Evolutionary conservation across 2,888 invertebrate genomes (phyloP).

Genomic region (Drosophila stalkeri): DNA sequence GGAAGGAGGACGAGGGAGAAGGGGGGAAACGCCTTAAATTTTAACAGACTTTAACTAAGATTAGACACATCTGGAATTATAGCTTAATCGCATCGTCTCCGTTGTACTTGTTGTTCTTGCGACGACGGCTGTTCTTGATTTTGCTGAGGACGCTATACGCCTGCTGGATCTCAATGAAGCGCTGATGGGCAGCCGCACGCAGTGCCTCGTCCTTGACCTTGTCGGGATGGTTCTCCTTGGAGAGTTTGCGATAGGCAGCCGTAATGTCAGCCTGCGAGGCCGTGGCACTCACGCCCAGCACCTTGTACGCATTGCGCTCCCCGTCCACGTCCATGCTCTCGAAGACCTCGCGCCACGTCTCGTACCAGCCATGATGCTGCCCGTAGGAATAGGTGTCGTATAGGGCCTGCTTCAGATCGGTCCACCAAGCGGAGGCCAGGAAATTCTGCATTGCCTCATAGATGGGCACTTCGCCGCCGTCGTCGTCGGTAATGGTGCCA

Average conservation of each 20-base stretch:
- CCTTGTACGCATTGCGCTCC: constrained; percentile 94
- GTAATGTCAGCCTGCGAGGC: constrained; percentile 95
- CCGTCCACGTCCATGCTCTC: constrained; percentile 95
- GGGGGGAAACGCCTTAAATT: constrained; percentile 11
- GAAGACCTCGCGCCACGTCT: constrained; percentile 94
- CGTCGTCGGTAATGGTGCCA: constrained; percentile 92
- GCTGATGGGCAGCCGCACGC: constrained; percentile 91
- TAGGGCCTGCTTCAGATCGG: constrained; percentile 91
- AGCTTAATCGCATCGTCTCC: constrained; percentile 84
- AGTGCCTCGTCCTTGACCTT: constrained; percentile 91
- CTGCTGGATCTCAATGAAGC: constrained; percentile 96
- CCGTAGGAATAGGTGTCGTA: constrained; percentile 91
- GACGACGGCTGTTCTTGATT: constrained; percentile 91
- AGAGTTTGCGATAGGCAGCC: constrained; percentile 91
- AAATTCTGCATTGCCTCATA: constrained; percentile 95
- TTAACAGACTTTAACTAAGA: constrained; percentile 7
- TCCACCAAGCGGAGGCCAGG: constrained; percentile 95
- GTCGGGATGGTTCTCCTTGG: constrained; percentile 96
- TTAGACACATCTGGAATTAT: constrained; percentile 34
- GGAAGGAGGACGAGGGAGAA: background rate
- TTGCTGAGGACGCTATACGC: constrained; percentile 95
- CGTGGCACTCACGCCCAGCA: constrained; percentile 91
- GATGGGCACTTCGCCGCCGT: constrained; percentile 94
- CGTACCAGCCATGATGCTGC: constrained; percentile 94
- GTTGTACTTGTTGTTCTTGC: constrained; percentile 90